Conservation (phyloP, 2,888 invertebrate genomes). For the Drosophila pegasa region DNA sequence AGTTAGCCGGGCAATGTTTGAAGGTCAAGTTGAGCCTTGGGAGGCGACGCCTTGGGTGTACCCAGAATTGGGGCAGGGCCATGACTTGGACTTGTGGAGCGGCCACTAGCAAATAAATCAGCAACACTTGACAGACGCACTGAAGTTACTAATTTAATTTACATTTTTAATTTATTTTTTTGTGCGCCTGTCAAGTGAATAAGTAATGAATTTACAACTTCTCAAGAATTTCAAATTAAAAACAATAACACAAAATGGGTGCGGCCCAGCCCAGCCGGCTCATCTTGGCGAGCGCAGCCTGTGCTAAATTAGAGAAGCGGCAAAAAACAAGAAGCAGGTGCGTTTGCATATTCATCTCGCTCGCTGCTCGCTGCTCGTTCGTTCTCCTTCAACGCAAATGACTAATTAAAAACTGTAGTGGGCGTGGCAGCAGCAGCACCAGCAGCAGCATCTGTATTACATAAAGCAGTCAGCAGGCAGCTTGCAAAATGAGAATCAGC, state of each 20-base stretch:
- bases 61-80: slow-evolving; percentile 16
- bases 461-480: slow-evolving; percentile 36
- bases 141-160: slow-evolving; percentile 82
- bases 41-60: slow-evolving; percentile 46
- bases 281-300: slow-evolving; percentile 47
- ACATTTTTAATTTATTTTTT: slow-evolving; percentile 82
- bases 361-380: slow-evolving; percentile 12
- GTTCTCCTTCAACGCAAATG: slow-evolving; percentile 62
- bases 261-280: slow-evolving; percentile 28
- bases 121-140: slow-evolving; percentile 78
- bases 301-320: slow-evolving; percentile 65
- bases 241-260: slow-evolving; percentile 77
- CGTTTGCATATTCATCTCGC: slow-evolving; percentile 64
- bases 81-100: neutral
- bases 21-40: slow-evolving; percentile 68
- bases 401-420: slow-evolving; percentile 77
- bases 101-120: slow-evolving; percentile 79
- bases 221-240: slow-evolving; percentile 82
- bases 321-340: slow-evolving; percentile 67
- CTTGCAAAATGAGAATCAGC: slow-evolving; percentile 28
- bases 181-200: slow-evolving; percentile 79
- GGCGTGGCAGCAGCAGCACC: slow-evolving; percentile 67
- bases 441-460: slow-evolving; percentile 33
- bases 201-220: slow-evolving; percentile 83
- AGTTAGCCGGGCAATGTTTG: slow-evolving; percentile 43